Evolutionary conservation across 2,113 vertebrate species (phyloP).

Genomic region (Alaudala cheleensis): DNA sequence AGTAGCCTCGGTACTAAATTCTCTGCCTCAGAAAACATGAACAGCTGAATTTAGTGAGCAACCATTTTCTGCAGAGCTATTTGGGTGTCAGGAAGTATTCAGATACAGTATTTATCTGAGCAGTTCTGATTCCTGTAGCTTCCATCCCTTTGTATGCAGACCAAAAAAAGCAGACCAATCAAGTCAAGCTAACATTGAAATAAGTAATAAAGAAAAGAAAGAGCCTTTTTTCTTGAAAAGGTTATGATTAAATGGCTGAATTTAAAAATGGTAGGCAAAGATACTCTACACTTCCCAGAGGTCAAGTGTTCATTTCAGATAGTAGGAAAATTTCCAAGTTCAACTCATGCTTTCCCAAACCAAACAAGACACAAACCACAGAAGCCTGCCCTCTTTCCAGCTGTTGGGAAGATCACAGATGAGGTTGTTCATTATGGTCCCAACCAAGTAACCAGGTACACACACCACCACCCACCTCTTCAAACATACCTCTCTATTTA

Average conservation of each 20-base stretch:
- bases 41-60: not conserved
- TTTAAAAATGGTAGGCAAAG: not conserved
- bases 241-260: not conserved
- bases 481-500: not conserved
- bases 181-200: not conserved
- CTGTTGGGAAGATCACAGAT: constrained; percentile 2
- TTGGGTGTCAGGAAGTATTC: not conserved
- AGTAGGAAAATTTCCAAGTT: constrained; percentile 6
- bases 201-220: not conserved
- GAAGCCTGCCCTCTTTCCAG: not conserved
- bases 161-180: not conserved
- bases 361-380: constrained; percentile 47
- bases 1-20: not conserved
- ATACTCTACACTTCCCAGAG: not conserved
- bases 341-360: constrained; percentile 20
- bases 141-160: not conserved
- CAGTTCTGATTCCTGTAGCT: not conserved
- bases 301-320: not conserved
- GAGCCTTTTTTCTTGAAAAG: not conserved
- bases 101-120: not conserved
- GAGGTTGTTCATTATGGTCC: not conserved
- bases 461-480: not conserved
- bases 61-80: not conserved
- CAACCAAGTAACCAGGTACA: not conserved
- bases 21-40: not conserved